These are phyloP conservation scores for Habroteleia sp. DNA, from an alignment of 2,888 invertebrate genomes.

Conservation along the genomic window DNA sequence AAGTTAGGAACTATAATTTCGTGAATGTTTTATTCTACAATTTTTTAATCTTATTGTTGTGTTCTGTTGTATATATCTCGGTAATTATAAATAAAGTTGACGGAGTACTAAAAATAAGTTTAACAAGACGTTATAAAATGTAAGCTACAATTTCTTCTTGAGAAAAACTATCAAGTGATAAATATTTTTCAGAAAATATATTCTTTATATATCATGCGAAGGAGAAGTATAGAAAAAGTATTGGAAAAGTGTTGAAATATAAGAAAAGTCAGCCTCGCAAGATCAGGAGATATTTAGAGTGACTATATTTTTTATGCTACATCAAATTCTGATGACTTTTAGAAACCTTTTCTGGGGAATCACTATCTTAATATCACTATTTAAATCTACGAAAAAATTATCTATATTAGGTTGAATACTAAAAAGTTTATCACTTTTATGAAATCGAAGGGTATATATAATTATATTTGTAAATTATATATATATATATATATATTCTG, in stretches of 20 bases:
- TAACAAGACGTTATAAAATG: conserved; percentile 9
- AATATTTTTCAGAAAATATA: conserved; percentile 36
- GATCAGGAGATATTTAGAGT: conserved; percentile 39
- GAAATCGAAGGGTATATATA: no score
- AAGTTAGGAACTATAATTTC: conserved; percentile 10
- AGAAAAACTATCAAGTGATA: conserved; percentile 6
- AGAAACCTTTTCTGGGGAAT: no score
- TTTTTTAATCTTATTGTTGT: neutral
- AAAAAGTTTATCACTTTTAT: no score
- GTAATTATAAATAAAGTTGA: conserved; percentile 12
- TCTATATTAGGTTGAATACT: neutral
- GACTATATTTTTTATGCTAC: conserved; percentile 46
- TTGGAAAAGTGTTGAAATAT: conserved; percentile 56
- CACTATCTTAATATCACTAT: no score
- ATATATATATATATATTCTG: no score
- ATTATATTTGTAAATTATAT: no score
- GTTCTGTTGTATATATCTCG: neutral
- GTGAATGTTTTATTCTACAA: conserved; percentile 18
- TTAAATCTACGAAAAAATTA: conserved; percentile 7
- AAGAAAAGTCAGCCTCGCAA: conserved; percentile 41
- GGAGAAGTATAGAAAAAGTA: conserved; percentile 43
- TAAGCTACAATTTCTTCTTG: conserved; percentile 1
- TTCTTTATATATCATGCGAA: conserved; percentile 36
- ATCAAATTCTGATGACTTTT: conserved; percentile 34
- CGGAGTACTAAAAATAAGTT: conserved; percentile 5